Evolutionary conservation across 2,888 invertebrate species (phyloP).

Genomic region (Saturnia japonica): DNA sequence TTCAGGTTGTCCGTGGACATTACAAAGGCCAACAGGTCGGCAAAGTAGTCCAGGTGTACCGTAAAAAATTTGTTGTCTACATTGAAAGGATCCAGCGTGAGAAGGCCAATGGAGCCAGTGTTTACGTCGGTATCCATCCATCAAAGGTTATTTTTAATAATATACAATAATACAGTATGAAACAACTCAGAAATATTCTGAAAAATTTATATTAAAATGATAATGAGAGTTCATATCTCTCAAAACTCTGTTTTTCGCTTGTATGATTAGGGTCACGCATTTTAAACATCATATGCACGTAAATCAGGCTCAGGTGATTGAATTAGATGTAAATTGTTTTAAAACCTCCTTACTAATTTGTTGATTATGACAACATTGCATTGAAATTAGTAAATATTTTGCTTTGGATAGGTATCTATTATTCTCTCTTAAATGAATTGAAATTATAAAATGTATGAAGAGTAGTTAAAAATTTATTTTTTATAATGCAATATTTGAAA

Average conservation of each 20-base stretch:
- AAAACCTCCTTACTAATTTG: not conserved
- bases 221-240: not conserved
- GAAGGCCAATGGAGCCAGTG: constrained; percentile 99
- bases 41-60: constrained; percentile 98
- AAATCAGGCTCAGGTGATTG: not conserved
- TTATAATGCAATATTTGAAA: no score
- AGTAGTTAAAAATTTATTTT: no score
- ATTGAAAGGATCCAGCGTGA: constrained; percentile 99
- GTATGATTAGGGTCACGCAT: not conserved
- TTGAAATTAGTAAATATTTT: not conserved
- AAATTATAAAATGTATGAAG: no score
- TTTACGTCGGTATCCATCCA: constrained; percentile 99
- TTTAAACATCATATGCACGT: not conserved
- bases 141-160: constrained; percentile 88
- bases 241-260: not conserved
- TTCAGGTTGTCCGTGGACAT: constrained; percentile 97
- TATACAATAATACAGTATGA: not conserved
- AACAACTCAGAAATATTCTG: not conserved
- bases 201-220: not conserved
- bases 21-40: constrained; percentile 99
- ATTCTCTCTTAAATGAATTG: not conserved
- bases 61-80: constrained; percentile 99
- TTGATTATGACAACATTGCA: not conserved
- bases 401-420: not conserved
- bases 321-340: no score